A percentile compares a stretch with the other conserved stretches of the same genome.
Conservation (phyloP, 2,888 invertebrate genomes). For the Bombyx huttoni region DNA sequence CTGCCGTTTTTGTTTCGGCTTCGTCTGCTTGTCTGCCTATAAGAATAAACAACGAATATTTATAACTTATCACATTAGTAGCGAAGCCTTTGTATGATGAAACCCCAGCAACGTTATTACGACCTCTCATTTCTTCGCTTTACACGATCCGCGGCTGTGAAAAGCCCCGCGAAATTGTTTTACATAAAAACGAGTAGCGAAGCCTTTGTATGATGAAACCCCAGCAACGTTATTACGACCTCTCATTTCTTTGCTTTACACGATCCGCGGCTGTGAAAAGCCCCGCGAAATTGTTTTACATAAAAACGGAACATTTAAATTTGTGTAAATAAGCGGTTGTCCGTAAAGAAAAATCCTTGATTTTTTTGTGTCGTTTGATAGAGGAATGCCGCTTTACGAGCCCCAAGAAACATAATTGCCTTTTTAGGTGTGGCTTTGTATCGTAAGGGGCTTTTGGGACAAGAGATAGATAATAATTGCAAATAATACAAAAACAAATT, state of each 20-base stretch:
- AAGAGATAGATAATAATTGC: too few relatives aligned
- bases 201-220: not conserved
- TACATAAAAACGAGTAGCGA: not conserved
- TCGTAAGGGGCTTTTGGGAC: too few relatives aligned
- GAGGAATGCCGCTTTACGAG: too few relatives aligned
- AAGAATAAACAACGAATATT: too few relatives aligned
- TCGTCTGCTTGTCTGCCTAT: too few relatives aligned
- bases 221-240: slow-evolving; percentile 10
- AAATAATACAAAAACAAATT: too few relatives aligned
- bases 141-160: slow-evolving; percentile 11
- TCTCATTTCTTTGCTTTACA: slow-evolving; percentile 14
- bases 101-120: slow-evolving; percentile 9
- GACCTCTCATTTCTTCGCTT: slow-evolving; percentile 13
- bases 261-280: slow-evolving; percentile 10
- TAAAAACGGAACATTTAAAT: slow-evolving; percentile 11
- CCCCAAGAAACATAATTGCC: too few relatives aligned
- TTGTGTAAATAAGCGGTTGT: not conserved
- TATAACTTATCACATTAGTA: too few relatives aligned
- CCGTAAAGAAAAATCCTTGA: not conserved
- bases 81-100: not conserved
- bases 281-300: slow-evolving; percentile 11
- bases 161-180: slow-evolving; percentile 12
- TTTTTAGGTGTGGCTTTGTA: too few relatives aligned
- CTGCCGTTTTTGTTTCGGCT: too few relatives aligned
- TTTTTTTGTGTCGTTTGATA: not conserved